These are phyloP conservation scores for Bothrops jararaca DNA, from an alignment of 2,113 vertebrate species.

Conservation along the genomic window DNA sequence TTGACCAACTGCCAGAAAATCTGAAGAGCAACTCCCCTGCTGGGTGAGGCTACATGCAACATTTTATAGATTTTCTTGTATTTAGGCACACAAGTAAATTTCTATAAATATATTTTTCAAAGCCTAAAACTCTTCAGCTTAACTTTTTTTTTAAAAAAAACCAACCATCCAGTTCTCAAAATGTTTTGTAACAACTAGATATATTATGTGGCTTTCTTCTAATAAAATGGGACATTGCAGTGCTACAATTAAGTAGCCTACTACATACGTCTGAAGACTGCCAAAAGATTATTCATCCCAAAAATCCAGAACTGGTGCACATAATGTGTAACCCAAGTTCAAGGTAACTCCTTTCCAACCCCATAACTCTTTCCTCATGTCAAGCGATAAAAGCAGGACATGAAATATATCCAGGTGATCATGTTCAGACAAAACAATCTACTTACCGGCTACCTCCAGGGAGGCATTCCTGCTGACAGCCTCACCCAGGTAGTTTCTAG, in stretches of 20 bases:
- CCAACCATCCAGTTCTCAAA: neutral
- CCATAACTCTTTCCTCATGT: neutral
- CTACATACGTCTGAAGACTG: neutral
- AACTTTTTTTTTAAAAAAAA: neutral
- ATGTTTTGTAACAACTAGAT: neutral
- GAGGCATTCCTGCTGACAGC: slow-evolving; percentile 91
- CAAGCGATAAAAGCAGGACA: neutral
- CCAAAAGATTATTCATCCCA: neutral
- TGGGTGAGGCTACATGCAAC: neutral
- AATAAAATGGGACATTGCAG: neutral
- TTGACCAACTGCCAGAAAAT: neutral
- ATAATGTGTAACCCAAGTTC: neutral
- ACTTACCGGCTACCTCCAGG: slow-evolving; percentile 90
- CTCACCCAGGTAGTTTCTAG: slow-evolving; percentile 90
- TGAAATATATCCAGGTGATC: neutral
- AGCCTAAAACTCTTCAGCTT: neutral
- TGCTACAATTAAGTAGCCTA: neutral
- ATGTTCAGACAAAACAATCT: neutral
- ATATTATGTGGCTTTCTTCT: neutral
- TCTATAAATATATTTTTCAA: neutral
- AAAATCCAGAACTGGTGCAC: neutral
- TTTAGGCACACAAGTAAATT: neutral
- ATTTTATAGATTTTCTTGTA: neutral
- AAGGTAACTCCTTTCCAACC: neutral
- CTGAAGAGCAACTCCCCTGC: neutral